Percentiles rank a stretch among this genome's conserved stretches.
Conservation (phyloP, 37 sponge, comb jelly and placozoan species). For the Crambe crambe region DNA sequence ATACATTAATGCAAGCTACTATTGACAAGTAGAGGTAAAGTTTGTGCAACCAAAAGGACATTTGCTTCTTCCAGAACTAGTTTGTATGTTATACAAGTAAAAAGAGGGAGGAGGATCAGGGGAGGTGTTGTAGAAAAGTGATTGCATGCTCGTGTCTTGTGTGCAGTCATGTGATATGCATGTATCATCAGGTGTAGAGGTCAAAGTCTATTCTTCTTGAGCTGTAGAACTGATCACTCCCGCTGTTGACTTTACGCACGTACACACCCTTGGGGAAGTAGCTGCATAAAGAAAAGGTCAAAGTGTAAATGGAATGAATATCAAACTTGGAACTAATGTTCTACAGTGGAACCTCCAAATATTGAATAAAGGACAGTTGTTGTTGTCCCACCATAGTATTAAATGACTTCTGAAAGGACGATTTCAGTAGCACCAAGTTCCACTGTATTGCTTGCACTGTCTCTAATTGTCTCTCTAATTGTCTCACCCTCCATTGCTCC, state of each 20-base stretch:
- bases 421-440: neutral
- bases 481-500: conserved; percentile 72
- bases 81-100: too few species aligned
- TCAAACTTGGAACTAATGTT: neutral
- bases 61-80: too few species aligned
- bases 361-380: too few species aligned
- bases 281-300: conserved; percentile 21
- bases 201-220: conserved; percentile 94
- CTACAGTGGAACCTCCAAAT: neutral
- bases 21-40: too few species aligned
- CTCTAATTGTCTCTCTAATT: neutral
- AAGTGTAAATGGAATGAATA: neutral
- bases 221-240: conserved; percentile 67
- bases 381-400: neutral
- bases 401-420: neutral
- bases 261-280: conserved; percentile 86
- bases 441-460: neutral
- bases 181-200: conserved; percentile 77
- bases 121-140: too few species aligned
- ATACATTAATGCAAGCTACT: too few species aligned
- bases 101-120: too few species aligned
- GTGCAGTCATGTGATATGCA: too few species aligned
- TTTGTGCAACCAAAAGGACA: too few species aligned
- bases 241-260: conserved; percentile 59
- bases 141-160: too few species aligned